Percentiles rank a stretch among this genome's conserved stretches.
Conservation (phyloP, 2,113 vertebrate genomes). For the Verasper variegatus region DNA sequence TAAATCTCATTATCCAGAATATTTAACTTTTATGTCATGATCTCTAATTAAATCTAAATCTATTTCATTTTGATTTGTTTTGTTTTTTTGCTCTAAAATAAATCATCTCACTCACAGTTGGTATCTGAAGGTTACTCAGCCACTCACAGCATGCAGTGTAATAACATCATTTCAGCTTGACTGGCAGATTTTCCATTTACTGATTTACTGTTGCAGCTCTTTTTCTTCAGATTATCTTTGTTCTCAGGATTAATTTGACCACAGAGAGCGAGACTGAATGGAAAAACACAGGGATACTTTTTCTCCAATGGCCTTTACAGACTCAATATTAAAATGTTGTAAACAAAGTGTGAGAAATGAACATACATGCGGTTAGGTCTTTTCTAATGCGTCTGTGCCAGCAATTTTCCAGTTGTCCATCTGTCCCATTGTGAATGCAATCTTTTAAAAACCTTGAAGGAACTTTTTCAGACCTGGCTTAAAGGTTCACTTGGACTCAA, state of each 20-base stretch:
- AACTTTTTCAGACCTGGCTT: too few species aligned
- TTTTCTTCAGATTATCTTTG: not conserved
- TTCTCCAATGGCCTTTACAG: not conserved
- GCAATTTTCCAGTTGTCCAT: too few species aligned
- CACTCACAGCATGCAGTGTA: not conserved
- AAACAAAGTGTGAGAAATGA: not conserved
- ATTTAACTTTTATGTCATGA: not conserved
- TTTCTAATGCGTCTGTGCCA: not conserved
- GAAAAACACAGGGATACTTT: not conserved
- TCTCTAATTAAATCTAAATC: not conserved
- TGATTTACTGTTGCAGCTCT: not conserved
- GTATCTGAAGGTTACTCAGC: conserved; percentile 3
- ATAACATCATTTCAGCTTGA: not conserved
- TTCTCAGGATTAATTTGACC: not conserved
- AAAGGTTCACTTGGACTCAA: too few species aligned
- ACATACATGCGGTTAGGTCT: not conserved
- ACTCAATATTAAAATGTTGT: not conserved
- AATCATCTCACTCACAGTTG: not conserved
- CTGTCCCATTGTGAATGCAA: too few species aligned
- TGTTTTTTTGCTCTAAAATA: not conserved
- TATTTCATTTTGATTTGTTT: not conserved
- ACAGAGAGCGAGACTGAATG: not conserved
- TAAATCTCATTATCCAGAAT: conserved; percentile 1
- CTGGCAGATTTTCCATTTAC: not conserved
- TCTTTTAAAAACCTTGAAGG: too few species aligned